A percentile compares a stretch with the other conserved stretches of the same genome.
phyloP scores from a whole-genome alignment of 2,797 vertebrate species.

The Lithobates sylvaticus region DNA sequence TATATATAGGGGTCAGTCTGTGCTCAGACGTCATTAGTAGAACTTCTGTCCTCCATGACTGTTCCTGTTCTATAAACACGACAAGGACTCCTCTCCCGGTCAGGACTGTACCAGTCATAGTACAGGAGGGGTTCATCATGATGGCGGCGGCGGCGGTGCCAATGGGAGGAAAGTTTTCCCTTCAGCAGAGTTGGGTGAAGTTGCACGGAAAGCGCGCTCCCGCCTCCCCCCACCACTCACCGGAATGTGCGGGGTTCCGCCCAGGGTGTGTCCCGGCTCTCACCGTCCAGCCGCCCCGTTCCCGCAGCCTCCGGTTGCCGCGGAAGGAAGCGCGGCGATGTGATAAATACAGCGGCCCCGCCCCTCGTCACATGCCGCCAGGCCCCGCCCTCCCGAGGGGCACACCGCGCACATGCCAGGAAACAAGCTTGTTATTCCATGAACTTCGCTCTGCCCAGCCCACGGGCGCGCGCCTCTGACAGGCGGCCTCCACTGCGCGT shows the following conservation, averaged over 20 bases:
- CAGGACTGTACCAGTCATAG: too few relatives aligned
- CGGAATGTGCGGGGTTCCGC: too few relatives aligned
- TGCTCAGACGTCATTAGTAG: too few relatives aligned
- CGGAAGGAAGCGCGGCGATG: not conserved
- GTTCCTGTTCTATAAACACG: too few relatives aligned
- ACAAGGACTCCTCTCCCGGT: too few relatives aligned
- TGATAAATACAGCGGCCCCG: constrained; percentile 18
- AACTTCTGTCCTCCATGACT: too few relatives aligned
- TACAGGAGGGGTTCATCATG: not conserved
- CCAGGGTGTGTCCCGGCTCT: not conserved
- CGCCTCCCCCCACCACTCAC: too few relatives aligned
- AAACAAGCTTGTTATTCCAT: not conserved
- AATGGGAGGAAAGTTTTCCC: not conserved
- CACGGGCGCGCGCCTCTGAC: too few relatives aligned
- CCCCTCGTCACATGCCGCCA: constrained; percentile 36
- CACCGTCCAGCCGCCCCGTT: not conserved
- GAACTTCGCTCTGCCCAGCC: not conserved
- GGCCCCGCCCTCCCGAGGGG: constrained; percentile 22
- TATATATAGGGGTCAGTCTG: too few relatives aligned
- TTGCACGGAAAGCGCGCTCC: not conserved
- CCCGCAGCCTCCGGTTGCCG: not conserved
- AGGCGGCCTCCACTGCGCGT: not conserved
- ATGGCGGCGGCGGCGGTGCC: too few relatives aligned
- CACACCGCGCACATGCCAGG: constrained; percentile 10
- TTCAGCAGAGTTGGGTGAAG: not conserved